phyloP scores from a whole-genome alignment of 2,113 vertebrate species.

The Gobius niger region DNA sequence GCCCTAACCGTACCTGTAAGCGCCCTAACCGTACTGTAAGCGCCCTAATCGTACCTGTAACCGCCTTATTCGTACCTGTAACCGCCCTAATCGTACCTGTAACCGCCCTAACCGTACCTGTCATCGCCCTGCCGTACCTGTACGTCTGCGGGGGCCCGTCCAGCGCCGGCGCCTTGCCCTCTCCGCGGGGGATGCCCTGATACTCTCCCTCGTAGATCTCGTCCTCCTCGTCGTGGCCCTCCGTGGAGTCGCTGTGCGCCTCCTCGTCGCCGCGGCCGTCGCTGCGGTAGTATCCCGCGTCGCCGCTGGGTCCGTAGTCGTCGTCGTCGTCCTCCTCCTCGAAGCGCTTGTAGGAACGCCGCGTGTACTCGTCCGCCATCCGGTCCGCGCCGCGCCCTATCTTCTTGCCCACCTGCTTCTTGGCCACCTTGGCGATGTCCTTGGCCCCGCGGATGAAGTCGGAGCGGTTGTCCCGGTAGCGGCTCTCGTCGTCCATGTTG shows the following conservation, averaged over 20 bases:
- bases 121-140: neutral
- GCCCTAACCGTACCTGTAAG: too few relatives aligned
- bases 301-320: conserved; percentile 78
- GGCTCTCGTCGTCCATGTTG: conserved; percentile 86
- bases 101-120: too few relatives aligned
- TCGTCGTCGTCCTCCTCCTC: conserved; percentile 94
- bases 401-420: conserved; percentile 92
- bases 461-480: conserved; percentile 85
- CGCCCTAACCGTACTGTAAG: too few relatives aligned
- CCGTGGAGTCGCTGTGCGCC: conserved; percentile 92
- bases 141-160: conserved; percentile 63
- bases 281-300: conserved; percentile 79
- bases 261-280: conserved; percentile 86
- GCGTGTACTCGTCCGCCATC: conserved; percentile 90
- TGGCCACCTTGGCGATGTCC: conserved; percentile 96
- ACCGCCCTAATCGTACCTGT: too few relatives aligned
- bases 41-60: too few relatives aligned
- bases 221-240: conserved; percentile 95
- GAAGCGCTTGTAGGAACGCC: conserved; percentile 91
- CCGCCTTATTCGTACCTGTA: too few relatives aligned
- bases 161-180: conserved; percentile 73
- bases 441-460: conserved; percentile 97
- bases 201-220: conserved; percentile 98
- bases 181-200: conserved; percentile 91
- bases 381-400: conserved; percentile 87